A percentile compares a stretch with the other conserved stretches of the same genome.
Evolutionary conservation across 2,888 invertebrate species (phyloP).

Genomic region (Stomorhina lunata): DNA sequence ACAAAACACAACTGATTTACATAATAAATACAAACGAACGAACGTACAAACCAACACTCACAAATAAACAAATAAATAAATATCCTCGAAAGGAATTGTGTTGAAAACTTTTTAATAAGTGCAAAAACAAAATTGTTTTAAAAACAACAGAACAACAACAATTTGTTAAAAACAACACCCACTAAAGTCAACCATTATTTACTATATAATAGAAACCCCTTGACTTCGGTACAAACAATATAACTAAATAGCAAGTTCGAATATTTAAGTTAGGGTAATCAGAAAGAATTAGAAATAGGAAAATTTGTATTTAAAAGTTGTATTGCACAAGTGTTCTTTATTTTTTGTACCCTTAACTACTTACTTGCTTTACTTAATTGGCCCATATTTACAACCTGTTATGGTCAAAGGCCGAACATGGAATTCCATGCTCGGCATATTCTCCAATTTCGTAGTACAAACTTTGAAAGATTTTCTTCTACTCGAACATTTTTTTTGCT

Average conservation of each 20-base stretch:
- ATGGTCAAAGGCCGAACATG: too few relatives aligned
- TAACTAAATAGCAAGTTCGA: background rate
- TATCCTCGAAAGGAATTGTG: background rate
- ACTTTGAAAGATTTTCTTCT: too few relatives aligned
- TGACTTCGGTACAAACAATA: background rate
- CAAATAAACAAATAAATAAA: background rate
- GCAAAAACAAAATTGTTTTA: background rate
- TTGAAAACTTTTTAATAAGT: slow-evolving; percentile 15
- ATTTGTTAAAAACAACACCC: background rate
- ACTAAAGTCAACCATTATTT: background rate
- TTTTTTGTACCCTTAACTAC: too few relatives aligned
- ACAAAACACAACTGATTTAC: slow-evolving; percentile 7
- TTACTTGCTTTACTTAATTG: too few relatives aligned
- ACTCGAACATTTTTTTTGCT: too few relatives aligned
- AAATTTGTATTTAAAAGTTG: background rate
- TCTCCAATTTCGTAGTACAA: too few relatives aligned
- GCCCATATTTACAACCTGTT: too few relatives aligned
- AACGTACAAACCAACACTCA: background rate
- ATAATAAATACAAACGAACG: too few relatives aligned
- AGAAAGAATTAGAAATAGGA: background rate
- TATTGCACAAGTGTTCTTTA: too few relatives aligned
- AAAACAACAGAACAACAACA: background rate
- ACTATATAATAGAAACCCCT: background rate
- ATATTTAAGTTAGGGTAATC: background rate
- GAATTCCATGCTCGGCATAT: too few relatives aligned